Evolutionary conservation across 2,888 invertebrate genomes (phyloP).

Genomic region (Euproctis similis): DNA sequence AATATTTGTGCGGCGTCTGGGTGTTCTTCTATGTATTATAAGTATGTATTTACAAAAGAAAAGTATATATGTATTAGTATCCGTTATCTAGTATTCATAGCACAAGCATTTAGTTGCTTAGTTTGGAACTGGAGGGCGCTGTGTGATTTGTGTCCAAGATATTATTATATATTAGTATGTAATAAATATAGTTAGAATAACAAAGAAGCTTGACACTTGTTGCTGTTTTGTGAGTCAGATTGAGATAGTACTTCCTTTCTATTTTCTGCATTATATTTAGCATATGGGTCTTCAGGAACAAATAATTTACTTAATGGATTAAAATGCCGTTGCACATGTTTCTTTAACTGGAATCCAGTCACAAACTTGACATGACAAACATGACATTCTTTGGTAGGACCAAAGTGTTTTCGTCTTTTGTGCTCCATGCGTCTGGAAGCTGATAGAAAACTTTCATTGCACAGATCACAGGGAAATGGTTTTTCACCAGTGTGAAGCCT

Average conservation of each 20-base stretch:
- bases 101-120: too few species aligned
- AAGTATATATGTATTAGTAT: too few species aligned
- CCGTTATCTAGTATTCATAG: too few species aligned
- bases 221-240: too few species aligned
- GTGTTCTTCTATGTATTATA: too few species aligned
- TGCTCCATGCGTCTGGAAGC: slow-evolving; percentile 64
- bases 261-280: slow-evolving; percentile 10
- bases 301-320: slow-evolving; percentile 57
- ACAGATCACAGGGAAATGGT: slow-evolving; percentile 54
- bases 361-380: slow-evolving; percentile 60
- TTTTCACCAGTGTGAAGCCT: slow-evolving; percentile 64
- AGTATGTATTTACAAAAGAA: too few species aligned
- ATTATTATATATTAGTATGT: too few species aligned
- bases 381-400: slow-evolving; percentile 54
- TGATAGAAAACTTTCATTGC: slow-evolving; percentile 58
- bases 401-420: slow-evolving; percentile 57
- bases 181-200: too few species aligned
- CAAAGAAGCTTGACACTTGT: too few species aligned
- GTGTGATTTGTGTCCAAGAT: too few species aligned
- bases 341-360: slow-evolving; percentile 50
- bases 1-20: too few species aligned
- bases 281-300: slow-evolving; percentile 43
- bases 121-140: too few species aligned
- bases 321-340: slow-evolving; percentile 54
- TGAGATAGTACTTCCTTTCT: slow-evolving; percentile 13